phyloP scores from a whole-genome alignment of 1,140 invertebrate genomes.

The Drosophila cardini region DNA sequence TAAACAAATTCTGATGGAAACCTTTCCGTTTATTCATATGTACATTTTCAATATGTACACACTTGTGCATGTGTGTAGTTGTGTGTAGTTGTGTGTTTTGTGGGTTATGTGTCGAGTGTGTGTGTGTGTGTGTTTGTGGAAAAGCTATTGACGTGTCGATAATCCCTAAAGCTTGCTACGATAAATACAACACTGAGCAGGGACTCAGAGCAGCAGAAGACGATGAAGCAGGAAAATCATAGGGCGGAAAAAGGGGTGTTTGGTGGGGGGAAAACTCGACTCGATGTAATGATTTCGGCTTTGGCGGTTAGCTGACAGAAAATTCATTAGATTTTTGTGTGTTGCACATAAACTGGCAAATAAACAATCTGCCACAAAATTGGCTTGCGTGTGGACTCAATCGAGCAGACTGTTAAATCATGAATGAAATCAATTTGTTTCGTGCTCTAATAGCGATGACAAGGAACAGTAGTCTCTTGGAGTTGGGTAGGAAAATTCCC shows the following conservation, averaged over 20 bases:
- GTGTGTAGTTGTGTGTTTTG: constrained; percentile 3
- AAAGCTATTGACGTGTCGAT: constrained; percentile 51
- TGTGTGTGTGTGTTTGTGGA: constrained; percentile 25
- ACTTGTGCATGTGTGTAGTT: neutral
- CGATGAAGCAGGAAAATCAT: too few relatives aligned
- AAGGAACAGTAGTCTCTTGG: too few relatives aligned
- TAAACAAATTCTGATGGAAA: constrained; percentile 43
- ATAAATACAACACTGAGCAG: constrained; percentile 31
- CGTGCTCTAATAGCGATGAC: constrained; percentile 46
- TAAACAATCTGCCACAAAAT: constrained; percentile 54
- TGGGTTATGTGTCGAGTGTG: constrained; percentile 4
- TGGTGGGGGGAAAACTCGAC: neutral
- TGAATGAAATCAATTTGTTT: constrained; percentile 68
- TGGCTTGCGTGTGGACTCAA: constrained; percentile 63
- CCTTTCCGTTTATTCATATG: constrained; percentile 23
- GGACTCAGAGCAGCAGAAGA: neutral
- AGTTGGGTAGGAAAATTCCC: neutral
- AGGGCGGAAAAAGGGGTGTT: neutral
- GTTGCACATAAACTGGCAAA: constrained; percentile 44
- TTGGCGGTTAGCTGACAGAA: constrained; percentile 48
- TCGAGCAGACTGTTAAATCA: constrained; percentile 71
- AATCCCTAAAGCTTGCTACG: constrained; percentile 69
- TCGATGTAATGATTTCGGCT: constrained; percentile 1
- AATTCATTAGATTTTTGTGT: constrained; percentile 45
- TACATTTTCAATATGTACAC: constrained; percentile 6